A percentile compares a stretch with the other conserved stretches of the same genome.
phyloP scores from a whole-genome alignment of 2,797 vertebrate species.

The Sebastiscus albofasciatus region DNA sequence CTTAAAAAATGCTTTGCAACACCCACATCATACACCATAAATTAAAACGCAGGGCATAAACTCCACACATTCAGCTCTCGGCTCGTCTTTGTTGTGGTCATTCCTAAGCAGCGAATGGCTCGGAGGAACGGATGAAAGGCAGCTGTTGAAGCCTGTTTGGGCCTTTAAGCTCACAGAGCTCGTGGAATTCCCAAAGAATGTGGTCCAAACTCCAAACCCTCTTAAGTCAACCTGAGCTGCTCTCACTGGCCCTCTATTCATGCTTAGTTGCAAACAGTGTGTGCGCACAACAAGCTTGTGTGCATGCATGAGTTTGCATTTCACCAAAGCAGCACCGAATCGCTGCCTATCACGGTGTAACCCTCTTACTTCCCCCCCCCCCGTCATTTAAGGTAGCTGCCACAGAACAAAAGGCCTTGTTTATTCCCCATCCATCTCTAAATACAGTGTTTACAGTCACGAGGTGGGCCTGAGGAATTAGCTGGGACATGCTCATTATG shows the following conservation, averaged over 20 bases:
- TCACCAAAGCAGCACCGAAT: constrained; percentile 32
- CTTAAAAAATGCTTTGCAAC: neutral
- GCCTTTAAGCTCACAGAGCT: constrained; percentile 69
- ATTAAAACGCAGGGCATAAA: constrained; percentile 27
- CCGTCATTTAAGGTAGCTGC: constrained; percentile 46
- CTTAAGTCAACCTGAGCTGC: constrained; percentile 72
- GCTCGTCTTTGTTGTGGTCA: constrained; percentile 55
- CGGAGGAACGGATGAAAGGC: constrained; percentile 66
- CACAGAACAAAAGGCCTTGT: constrained; percentile 60
- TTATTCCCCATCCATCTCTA: constrained; percentile 49
- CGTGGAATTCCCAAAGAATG: constrained; percentile 76
- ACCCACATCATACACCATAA: constrained; percentile 18
- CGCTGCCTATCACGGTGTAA: constrained; percentile 58
- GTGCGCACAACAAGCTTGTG: constrained; percentile 10
- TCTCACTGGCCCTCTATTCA: constrained; percentile 57
- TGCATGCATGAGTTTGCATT: constrained; percentile 45
- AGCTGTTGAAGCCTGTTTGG: constrained; percentile 63
- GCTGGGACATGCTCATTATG: constrained; percentile 47
- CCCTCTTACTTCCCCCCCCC: constrained; percentile 57
- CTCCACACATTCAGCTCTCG: constrained; percentile 16
- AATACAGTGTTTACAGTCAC: constrained; percentile 67
- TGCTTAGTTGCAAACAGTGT: constrained; percentile 38
- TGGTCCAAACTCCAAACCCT: constrained; percentile 76
- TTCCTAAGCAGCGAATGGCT: constrained; percentile 49
- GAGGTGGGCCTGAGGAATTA: constrained; percentile 46